Base-by-base conservation (phyloP, 2,113 vertebrate species). In the Pitta sordida region DNA sequence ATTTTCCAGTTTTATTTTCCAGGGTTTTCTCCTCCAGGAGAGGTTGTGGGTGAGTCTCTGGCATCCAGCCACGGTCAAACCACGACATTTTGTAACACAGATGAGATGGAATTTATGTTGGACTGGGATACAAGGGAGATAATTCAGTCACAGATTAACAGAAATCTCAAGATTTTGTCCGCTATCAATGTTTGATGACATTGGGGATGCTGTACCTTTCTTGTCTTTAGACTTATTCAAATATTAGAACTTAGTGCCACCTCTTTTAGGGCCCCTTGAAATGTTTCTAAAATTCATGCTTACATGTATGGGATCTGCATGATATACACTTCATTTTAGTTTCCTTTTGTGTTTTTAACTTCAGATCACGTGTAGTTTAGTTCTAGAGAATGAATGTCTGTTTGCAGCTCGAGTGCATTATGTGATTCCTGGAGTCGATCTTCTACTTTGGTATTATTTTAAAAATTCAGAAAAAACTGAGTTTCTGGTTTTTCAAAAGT, bases 221-320 rank as follows among this genome's bases (percentile, higher is more conserved):
- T 76, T 65, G 23, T 3, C 26, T 88, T 93, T 68, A 52, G 12
- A 17, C 11, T 58, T 51, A 73, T 58, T 83, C 16, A 58, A 39
- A 23, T 69, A 53, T 53, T 8, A 80, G 11, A 55, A 27, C 13
- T 58, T 58, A 37, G 32, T 73, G 51, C 11, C 7, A 80, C 3
- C 1, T 56, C 7, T 80, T 60, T 32, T 32, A 73, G 3, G 36
- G 6, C 7, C 15, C 70, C n/a, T 52, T 43, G 24, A 76, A 11
- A 29, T 62, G 6, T 75, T 87, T 27, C 13, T 55, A 76, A 90
- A 88, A 77, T 58, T 56, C 20, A 26, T 34, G 9, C 27, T 56
- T 60, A 16, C 4, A 21, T 0, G 0, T 36, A 15, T n/a, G 22
- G 8, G 41, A 24, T 48, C 30, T 32, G 23, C 27, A 14, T 4